These are phyloP conservation scores for Eretmocerus hayati DNA, from an alignment of 2,888 invertebrate genomes.

Conservation along the genomic window DNA sequence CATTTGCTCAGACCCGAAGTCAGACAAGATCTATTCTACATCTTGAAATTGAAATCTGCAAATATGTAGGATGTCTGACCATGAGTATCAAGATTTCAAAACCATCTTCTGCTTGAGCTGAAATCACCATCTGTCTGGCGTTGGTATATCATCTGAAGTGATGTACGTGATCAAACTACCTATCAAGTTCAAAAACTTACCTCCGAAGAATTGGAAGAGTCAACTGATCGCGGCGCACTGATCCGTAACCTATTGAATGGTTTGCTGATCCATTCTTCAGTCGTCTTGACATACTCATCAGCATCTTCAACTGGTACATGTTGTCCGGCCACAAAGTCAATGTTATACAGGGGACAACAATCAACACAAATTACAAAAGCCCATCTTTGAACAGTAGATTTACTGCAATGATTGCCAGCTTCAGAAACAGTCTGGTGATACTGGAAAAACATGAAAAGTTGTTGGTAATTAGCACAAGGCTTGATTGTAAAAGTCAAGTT, in stretches of 20 bases:
- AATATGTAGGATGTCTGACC: no score
- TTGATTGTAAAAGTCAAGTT: no score
- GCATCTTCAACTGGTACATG: constrained; percentile 46
- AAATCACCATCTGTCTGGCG: no score
- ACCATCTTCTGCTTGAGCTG: no score
- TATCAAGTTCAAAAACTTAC: neutral
- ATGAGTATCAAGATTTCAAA: no score
- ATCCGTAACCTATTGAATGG: constrained; percentile 28
- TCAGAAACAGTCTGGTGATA: constrained; percentile 33
- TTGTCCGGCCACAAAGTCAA: constrained; percentile 29
- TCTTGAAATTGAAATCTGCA: no score
- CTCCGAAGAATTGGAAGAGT: neutral
- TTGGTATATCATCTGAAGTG: neutral
- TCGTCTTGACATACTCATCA: constrained; percentile 41
- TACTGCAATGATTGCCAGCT: constrained; percentile 33
- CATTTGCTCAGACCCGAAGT: no score
- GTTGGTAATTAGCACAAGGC: no score
- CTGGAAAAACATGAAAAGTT: constrained; percentile 39
- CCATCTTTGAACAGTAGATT: constrained; percentile 39
- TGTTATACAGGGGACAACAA: constrained; percentile 30
- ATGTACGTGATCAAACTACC: neutral
- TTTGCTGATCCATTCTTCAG: constrained; percentile 48
- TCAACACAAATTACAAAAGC: constrained; percentile 42
- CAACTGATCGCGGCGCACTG: neutral
- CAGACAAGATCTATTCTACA: no score